These are phyloP conservation scores for Ylistrum balloti DNA, from an alignment of 1,140 invertebrate species.

Conservation along the genomic window DNA sequence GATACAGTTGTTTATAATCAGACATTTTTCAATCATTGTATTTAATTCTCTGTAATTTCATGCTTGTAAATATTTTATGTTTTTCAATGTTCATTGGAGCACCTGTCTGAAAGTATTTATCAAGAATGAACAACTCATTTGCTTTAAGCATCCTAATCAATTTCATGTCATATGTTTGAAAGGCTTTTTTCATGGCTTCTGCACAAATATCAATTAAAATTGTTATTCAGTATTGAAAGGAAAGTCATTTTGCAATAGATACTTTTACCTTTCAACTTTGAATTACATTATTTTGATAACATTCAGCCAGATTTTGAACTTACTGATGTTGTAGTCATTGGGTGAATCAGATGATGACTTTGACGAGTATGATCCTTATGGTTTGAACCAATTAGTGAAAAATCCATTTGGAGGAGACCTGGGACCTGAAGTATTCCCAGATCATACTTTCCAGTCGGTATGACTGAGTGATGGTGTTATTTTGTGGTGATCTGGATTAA, in stretches of 20 bases:
- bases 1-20: too few species aligned
- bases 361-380: neutral
- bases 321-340: neutral
- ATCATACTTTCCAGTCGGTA: neutral
- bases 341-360: neutral
- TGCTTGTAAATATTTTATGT: too few species aligned
- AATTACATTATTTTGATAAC: too few species aligned
- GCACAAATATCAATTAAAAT: neutral
- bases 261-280: too few species aligned
- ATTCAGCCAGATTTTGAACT: too few species aligned
- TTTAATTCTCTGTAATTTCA: too few species aligned
- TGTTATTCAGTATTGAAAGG: neutral
- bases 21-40: too few species aligned
- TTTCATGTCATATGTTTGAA: neutral
- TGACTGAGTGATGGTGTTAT: neutral
- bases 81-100: too few species aligned
- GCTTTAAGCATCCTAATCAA: neutral
- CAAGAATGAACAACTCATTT: neutral
- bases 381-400: constrained; percentile 5
- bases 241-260: neutral
- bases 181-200: neutral
- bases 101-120: neutral
- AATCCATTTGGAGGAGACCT: constrained; percentile 1
- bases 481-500: neutral
- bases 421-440: neutral